phyloP scores from a whole-genome alignment of 2,113 vertebrate genomes.

The Otus sunia region DNA sequence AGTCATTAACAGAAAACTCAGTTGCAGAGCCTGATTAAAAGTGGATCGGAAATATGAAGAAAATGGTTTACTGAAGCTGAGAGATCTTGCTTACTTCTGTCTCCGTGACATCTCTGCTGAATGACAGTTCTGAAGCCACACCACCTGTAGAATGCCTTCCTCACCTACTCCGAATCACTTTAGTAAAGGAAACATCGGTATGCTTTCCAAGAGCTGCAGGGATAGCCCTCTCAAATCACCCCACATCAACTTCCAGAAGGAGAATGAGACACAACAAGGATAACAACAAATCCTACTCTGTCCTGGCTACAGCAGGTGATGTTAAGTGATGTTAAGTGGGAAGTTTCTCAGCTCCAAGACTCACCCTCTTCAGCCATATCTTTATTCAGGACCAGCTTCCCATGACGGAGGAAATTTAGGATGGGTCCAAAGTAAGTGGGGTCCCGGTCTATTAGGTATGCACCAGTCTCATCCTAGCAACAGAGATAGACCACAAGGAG shows the following conservation, averaged over 20 bases:
- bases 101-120: background rate
- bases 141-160: background rate
- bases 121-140: background rate
- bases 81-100: background rate
- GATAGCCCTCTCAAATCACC: background rate
- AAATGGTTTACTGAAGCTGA: background rate
- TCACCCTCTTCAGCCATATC: constrained; percentile 96
- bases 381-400: constrained; percentile 97
- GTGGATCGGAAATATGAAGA: background rate
- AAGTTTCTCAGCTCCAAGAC: constrained; percentile 19
- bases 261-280: background rate
- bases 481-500: background rate
- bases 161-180: background rate
- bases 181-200: accelerated
- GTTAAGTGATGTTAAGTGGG: background rate
- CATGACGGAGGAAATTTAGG: constrained; percentile 94
- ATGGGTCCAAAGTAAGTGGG: constrained; percentile 98
- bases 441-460: constrained; percentile 96
- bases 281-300: background rate
- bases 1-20: constrained; percentile 9
- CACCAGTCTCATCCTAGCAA: constrained; percentile 93
- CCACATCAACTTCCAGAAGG: background rate
- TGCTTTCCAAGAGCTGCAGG: background rate
- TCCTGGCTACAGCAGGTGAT: background rate
- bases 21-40: background rate